A percentile compares a stretch with the other conserved stretches of the same genome.
phyloP scores from a whole-genome alignment of 2,797 vertebrate genomes.

The Orientallactaga sibirica region DNA sequence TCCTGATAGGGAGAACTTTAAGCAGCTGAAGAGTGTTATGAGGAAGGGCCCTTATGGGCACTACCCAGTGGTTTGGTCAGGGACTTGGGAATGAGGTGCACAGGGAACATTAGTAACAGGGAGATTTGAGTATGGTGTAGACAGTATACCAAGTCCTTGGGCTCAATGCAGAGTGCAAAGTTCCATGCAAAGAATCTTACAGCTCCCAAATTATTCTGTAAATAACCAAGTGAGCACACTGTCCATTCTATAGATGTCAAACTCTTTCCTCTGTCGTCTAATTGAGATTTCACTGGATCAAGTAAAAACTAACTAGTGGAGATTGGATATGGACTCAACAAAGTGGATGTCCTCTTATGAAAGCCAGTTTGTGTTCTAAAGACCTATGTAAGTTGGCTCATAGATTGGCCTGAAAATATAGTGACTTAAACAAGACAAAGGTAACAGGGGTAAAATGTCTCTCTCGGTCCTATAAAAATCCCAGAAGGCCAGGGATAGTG shows the following conservation, averaged over 20 bases:
- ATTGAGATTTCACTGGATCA: not conserved
- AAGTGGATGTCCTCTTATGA: not conserved
- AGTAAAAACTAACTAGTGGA: not conserved
- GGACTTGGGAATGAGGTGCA: not conserved
- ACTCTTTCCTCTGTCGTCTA: not conserved
- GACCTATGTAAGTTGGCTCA: not conserved
- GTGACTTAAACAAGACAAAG: not conserved
- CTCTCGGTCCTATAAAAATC: not conserved
- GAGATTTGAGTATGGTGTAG: not conserved
- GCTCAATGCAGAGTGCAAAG: not conserved
- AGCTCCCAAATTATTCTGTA: not conserved
- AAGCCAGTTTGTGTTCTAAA: not conserved
- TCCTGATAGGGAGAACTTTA: not conserved
- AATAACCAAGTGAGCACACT: not conserved
- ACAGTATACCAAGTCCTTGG: not conserved
- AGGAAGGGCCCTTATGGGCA: not conserved
- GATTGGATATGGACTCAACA: not conserved
- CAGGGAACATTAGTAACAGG: not conserved
- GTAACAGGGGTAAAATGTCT: not conserved
- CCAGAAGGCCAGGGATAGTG: not conserved
- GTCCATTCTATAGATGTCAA: not conserved
- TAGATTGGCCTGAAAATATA: slow-evolving; percentile 9
- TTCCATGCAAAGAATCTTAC: not conserved
- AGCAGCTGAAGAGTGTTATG: not conserved
- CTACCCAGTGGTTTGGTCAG: not conserved